Percentiles rank a stretch among this genome's conserved stretches.
These are phyloP conservation scores for Orthonevra nobilis DNA, from an alignment of 2,888 invertebrate species.

Conservation along the genomic window DNA sequence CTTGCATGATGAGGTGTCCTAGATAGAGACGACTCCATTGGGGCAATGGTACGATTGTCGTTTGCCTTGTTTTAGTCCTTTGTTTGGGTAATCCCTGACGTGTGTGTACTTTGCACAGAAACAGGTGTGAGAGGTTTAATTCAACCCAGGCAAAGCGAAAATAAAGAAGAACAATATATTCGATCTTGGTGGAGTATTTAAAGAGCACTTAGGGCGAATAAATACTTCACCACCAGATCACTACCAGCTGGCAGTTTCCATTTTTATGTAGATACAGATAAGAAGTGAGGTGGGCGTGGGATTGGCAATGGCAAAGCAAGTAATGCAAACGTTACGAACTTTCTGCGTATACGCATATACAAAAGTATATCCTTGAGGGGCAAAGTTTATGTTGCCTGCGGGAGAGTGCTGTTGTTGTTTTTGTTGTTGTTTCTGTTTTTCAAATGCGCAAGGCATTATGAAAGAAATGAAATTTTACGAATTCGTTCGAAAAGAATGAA, in stretches of 20 bases:
- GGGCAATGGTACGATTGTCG: no score
- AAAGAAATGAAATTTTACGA: no score
- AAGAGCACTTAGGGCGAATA: conserved; percentile 16
- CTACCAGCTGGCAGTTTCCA: conserved; percentile 14
- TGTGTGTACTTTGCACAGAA: conserved; percentile 6
- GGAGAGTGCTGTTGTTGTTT: conserved; percentile 8
- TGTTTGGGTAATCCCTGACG: conserved; percentile 2
- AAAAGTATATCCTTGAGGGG: neutral
- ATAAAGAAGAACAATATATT: no score
- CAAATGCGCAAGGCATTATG: conserved; percentile 7
- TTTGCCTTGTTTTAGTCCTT: neutral
- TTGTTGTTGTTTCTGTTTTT: no score
- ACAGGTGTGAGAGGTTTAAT: conserved; percentile 3
- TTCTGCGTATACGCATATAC: no score
- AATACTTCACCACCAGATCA: conserved; percentile 20
- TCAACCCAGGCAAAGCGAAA: neutral
- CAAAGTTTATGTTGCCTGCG: conserved; percentile 25
- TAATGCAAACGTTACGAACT: neutral
- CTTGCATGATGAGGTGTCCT: neutral
- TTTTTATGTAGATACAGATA: neutral
- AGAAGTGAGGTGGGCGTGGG: neutral
- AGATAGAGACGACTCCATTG: no score
- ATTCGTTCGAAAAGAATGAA: no score
- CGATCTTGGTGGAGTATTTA: conserved; percentile 1
- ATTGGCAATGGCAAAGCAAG: neutral